A percentile compares a stretch with the other conserved stretches of the same genome.
Evolutionary conservation across 2,113 vertebrate species (phyloP).

Genomic region (Chloroceryle aenea): DNA sequence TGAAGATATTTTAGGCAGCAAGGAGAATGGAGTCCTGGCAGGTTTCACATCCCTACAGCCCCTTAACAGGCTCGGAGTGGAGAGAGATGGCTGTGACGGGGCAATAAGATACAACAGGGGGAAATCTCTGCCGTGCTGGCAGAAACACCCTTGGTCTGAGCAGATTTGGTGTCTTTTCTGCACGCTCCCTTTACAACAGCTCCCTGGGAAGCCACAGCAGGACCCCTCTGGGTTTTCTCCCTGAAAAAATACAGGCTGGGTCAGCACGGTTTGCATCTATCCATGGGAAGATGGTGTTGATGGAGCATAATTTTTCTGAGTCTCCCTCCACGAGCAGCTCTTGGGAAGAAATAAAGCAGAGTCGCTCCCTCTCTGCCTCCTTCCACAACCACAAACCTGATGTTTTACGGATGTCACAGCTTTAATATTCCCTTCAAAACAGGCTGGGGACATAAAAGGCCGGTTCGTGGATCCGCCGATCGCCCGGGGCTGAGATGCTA

Average conservation of each 20-base stretch:
- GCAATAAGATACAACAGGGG: neutral
- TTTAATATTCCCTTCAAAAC: neutral
- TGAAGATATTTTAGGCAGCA: fast-evolving
- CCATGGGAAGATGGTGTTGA: neutral
- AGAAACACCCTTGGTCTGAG: neutral
- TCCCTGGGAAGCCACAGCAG: neutral
- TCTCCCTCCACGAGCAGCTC: neutral
- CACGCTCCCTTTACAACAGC: fast-evolving
- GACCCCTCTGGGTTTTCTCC: neutral
- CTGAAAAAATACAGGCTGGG: neutral
- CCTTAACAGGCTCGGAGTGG: fast-evolving
- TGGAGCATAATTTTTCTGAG: neutral
- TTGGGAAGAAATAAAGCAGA: neutral
- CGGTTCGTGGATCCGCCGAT: fast-evolving
- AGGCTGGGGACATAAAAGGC: neutral
- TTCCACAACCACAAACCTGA: neutral
- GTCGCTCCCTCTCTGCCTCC: neutral
- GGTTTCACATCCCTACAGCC: neutral
- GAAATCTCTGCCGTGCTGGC: neutral
- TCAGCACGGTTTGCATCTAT: neutral
- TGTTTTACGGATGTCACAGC: neutral
- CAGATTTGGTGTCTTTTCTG: neutral
- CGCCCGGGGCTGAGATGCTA: neutral
- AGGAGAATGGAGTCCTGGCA: neutral
- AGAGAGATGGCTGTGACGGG: fast-evolving